Base-by-base conservation (phyloP, 2,113 vertebrate genomes). In the Monopterus albus region DNA sequence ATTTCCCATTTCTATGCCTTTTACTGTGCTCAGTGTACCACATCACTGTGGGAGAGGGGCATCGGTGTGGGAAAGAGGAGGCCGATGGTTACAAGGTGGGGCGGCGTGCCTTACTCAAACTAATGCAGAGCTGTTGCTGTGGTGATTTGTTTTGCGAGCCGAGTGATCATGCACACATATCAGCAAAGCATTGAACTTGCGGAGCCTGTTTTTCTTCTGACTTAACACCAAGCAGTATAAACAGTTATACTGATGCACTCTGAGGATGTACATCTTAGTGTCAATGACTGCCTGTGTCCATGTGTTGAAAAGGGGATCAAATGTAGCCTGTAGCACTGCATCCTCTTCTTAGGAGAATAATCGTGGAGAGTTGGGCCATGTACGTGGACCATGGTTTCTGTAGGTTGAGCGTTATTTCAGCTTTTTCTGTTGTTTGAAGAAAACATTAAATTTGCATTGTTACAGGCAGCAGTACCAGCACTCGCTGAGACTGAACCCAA, bases 21-120 rank as follows among this genome's bases (percentile, higher is more conserved):
- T 89, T 85, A 91, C 91, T 91, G 91, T 92, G 88, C 91, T 92
- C 88, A 72, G 86, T 87, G 89, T 88, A 92, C 92, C 92, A 93
- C 90, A 90, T 84, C 92, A 92, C 92, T 94, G 91, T 92, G 91
- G 91, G 90, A 90, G 84, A 72, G 81, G 87, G 90, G 84, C 78
- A 78, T 85, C 78, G 74, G 88, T 76, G 56, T 9, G 66, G 68
- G 68, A 68, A 68, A 50, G 77, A 78, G 58, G 69, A 67, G 73
- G 64, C 69, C 56, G 68, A 70, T 65, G 78, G 86, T 76, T 69
- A 55, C 43, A 80, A 81, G 82, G 72, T 81, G 83, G 87, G 92
- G 87, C 85, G 18, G 90, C 89, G 91, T 92, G 90, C 91, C 90
- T 93, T 93, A 91, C 90, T 87, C 85, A 78, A 83, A 88, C 83